A percentile compares a stretch with the other conserved stretches of the same genome.
These are phyloP conservation scores for Accipiter cooperii DNA, from an alignment of 2,113 vertebrate species.

Conservation along the genomic window DNA sequence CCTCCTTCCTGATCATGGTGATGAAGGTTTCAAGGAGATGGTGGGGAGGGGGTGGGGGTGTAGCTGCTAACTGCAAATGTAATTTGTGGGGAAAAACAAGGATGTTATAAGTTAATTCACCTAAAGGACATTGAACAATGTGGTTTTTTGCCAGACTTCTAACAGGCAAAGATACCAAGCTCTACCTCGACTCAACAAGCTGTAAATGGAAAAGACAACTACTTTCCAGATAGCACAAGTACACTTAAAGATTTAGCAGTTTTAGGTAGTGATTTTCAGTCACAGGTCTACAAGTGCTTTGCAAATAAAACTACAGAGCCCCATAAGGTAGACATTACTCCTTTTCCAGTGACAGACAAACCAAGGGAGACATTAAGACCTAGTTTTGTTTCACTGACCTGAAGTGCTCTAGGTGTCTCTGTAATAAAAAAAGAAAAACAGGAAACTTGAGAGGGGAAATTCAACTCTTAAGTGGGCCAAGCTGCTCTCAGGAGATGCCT, in stretches of 20 bases:
- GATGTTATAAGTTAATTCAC: background rate
- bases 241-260: background rate
- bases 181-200: background rate
- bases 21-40: background rate
- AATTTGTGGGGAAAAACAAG: background rate
- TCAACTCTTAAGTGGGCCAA: background rate
- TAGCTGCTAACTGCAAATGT: background rate
- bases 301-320: background rate
- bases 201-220: background rate
- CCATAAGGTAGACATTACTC: background rate
- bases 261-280: background rate
- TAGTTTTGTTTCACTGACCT: background rate
- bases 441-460: background rate
- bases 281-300: background rate
- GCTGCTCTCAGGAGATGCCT: background rate
- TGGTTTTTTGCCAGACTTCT: background rate
- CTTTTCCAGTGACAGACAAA: background rate
- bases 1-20: background rate
- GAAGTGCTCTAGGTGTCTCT: background rate
- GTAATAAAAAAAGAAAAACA: background rate
- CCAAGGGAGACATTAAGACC: background rate
- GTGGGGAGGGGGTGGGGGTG: fast-evolving
- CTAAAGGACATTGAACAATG: background rate
- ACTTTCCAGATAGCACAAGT: background rate
- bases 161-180: background rate